Base-by-base conservation (phyloP, 2,113 vertebrate genomes). In the Mystacornis crossleyi region DNA sequence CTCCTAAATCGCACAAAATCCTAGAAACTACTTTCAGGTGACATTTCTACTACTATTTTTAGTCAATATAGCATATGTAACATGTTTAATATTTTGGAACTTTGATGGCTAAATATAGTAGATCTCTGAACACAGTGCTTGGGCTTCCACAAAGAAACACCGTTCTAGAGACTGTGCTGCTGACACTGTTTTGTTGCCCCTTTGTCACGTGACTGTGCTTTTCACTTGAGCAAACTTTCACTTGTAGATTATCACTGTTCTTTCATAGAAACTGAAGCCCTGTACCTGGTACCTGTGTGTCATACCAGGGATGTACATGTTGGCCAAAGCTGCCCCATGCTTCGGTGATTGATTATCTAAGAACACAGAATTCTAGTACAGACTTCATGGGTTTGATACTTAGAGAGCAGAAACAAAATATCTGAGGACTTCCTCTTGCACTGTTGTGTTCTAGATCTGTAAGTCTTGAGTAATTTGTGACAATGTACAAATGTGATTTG, bases 11-110 rank as follows among this genome's bases (percentile, higher is more conserved):
- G 81, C 88, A 71, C 82, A 96, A 89, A 96, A 90, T 51, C 78
- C 55, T 96, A 97, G 94, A 96, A 96, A 96, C 91, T 96, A 34
- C 93, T 95, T 95, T 97, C 94, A 97, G 82, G 90, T 97, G 86
- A 94, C 96, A 58, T 92, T 96, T 97, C 91, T 97, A 90, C 93
- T 89, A 84, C 91, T 97, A 93, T 81, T 97, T 90, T 95, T 95
- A 95, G 84, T 96, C 82, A 84, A 89, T 87, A 67, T 90, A 96
- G 50, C 33, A 47, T 96, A 81, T 93, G 64, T 93, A 84, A 90
- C 86, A 64, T 54, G 4, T 91, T 81, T 91, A 82, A 89, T 90
- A 82, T 81, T 85, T 88, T 84, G 95, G n/a, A 92, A 86, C 57
- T 81, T 93, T 77, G 16, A 34, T 92, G 51, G 53, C 48, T 95